These are phyloP conservation scores for Nyctibius grandis DNA, from an alignment of 2,797 vertebrate species.

Conservation along the genomic window DNA sequence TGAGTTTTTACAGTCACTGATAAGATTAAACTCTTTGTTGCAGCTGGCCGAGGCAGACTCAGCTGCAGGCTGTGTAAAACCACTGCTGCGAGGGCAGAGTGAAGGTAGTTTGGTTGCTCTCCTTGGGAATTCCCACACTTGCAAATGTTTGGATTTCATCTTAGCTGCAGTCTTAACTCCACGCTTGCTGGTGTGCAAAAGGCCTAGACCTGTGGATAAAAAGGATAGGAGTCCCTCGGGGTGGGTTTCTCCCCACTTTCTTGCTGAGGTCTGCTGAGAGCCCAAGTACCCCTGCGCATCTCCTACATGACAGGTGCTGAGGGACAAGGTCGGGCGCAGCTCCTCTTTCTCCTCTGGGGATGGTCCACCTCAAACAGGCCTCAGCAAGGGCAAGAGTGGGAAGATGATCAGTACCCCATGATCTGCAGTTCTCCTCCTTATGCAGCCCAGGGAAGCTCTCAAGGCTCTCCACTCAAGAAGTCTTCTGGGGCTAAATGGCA, in stretches of 20 bases:
- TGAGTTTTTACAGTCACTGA: slow-evolving; percentile 63
- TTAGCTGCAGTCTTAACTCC: slow-evolving; percentile 19
- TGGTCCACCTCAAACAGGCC: not conserved
- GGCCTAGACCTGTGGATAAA: not conserved
- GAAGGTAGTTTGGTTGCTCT: slow-evolving; percentile 32
- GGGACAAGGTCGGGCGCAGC: accelerated
- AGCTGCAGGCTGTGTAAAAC: slow-evolving; percentile 7
- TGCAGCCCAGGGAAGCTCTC: not conserved
- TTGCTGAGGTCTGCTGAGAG: not conserved
- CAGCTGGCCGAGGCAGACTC: not conserved
- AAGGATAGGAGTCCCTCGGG: not conserved
- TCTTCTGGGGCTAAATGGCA: not conserved
- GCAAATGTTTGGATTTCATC: slow-evolving; percentile 56
- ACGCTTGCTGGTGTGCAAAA: not conserved
- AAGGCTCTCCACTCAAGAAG: not conserved
- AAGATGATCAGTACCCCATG: accelerated
- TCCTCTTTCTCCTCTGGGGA: not conserved
- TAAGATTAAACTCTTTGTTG: slow-evolving; percentile 66
- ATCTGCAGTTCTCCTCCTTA: not conserved
- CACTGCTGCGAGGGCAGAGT: not conserved
- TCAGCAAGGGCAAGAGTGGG: not conserved
- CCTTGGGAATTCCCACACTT: slow-evolving; percentile 56
- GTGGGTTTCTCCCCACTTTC: not conserved
- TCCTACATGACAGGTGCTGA: not conserved
- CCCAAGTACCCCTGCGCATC: not conserved